phyloP scores from a whole-genome alignment of 2,888 invertebrate genomes.

The Philereme vetulata region DNA sequence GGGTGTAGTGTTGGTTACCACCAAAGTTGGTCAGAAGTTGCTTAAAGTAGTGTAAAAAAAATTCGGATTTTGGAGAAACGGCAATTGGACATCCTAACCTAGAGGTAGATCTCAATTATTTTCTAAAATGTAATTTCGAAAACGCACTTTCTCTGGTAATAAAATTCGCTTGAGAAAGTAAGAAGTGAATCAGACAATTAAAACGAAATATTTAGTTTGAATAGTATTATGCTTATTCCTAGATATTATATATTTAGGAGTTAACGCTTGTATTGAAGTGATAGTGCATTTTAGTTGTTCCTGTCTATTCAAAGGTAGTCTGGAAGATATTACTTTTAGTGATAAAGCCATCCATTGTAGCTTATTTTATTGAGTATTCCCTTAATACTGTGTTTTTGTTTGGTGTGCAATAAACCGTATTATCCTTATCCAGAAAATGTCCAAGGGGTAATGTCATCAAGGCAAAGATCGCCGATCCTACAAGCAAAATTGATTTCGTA shows the following conservation, averaged over 20 bases:
- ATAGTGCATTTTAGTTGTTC: no score
- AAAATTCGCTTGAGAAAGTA: slow-evolving; percentile 26
- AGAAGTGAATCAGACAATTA: slow-evolving; percentile 7
- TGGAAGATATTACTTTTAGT: no score
- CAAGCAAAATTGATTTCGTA: no score
- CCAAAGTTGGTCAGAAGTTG: neutral
- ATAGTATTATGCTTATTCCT: neutral
- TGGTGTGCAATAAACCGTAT: no score
- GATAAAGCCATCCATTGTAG: no score
- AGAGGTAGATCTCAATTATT: slow-evolving; percentile 8
- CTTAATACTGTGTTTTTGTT: no score
- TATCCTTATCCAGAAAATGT: no score
- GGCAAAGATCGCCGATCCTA: no score
- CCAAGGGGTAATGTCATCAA: no score
- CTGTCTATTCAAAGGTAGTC: no score
- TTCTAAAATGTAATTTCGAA: slow-evolving; percentile 17
- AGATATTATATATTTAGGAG: neutral
- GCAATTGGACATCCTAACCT: neutral
- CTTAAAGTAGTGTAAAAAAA: neutral
- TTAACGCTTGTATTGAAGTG: no score
- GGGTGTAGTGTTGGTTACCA: neutral
- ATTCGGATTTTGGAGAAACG: slow-evolving; percentile 7
- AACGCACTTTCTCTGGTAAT: slow-evolving; percentile 21
- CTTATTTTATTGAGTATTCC: no score
- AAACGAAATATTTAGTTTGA: neutral